These are phyloP conservation scores for Diarsia brunnea DNA, from an alignment of 2,888 invertebrate genomes.

Conservation along the genomic window DNA sequence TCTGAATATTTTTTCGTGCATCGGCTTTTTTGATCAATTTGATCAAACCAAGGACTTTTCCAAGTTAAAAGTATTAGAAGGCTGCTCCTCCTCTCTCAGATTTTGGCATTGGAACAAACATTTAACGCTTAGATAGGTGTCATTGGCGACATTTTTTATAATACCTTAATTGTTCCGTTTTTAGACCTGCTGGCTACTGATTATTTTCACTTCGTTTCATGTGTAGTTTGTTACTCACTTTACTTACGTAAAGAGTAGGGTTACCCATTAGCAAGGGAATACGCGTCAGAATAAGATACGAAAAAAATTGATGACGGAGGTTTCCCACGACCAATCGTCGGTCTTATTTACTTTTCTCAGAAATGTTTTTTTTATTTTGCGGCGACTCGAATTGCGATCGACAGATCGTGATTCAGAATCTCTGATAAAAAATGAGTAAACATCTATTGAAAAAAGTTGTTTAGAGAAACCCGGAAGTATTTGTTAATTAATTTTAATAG, in stretches of 20 bases:
- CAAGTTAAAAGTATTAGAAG: too few species aligned
- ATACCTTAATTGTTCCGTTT: neutral
- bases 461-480: constrained; percentile 37
- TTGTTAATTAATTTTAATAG: constrained; percentile 29
- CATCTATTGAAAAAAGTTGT: constrained; percentile 18
- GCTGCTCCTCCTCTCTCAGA: too few species aligned
- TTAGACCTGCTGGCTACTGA: neutral
- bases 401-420: constrained; percentile 14
- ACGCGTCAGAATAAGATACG: constrained; percentile 5
- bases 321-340: constrained; percentile 46
- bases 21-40: neutral
- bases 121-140: neutral
- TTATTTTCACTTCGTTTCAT: neutral
- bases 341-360: constrained; percentile 42
- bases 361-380: constrained; percentile 30
- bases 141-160: neutral
- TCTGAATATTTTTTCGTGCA: neutral
- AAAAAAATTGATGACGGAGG: constrained; percentile 10
- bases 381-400: constrained; percentile 35
- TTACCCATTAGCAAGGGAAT: constrained; percentile 34
- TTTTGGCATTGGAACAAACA: neutral
- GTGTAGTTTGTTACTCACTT: neutral
- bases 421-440: constrained; percentile 5
- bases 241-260: constrained; percentile 9
- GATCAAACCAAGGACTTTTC: neutral